Base-by-base conservation (phyloP, 2,888 invertebrate species). In the Heliconius ethilla region DNA sequence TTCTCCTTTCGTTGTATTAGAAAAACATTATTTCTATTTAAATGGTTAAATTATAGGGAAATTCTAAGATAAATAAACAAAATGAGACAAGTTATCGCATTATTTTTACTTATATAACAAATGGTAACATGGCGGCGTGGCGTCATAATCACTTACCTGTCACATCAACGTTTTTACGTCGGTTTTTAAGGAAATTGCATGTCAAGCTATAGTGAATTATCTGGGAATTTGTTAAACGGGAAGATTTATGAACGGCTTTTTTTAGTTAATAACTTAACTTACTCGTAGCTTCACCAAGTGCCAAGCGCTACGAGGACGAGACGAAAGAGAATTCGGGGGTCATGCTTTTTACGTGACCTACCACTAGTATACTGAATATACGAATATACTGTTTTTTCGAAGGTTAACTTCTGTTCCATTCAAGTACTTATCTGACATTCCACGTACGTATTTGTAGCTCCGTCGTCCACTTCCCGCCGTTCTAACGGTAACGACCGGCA, bases 61-160 rank as follows among this genome's bases (percentile, higher is more conserved):
- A 87, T 88, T 81, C 84, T 83, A 82, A 82, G 80, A 82, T 82
- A 82, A 82, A 81, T 80, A 83, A 83, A 78, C 82, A 84, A 86
- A 89, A 90, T 88, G 88, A 88, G 86, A 84, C 86, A 90, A 91
- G 87, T 91, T 90, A 79, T 69, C 81, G 83, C 85, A 86, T 89
- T 87, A 87, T 87, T 87, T 87, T 85, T 85, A 84, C 84, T 85
- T 85, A 86, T 84, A 80, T 82, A 83, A 80, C 83, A 85, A 83
- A 84, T 83, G 83, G 83, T 77, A 77, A 80, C 77, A 69, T 66
- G 66, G 72, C 72, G 73, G 70, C 75, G 69, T 70, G 67, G 78
- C 76, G 74, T 67, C 76, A 79, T 80, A 79, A 82, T 79, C 80
- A 78, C 70, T 79, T 79, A 78, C 75, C 78, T 76, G 80, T 25